Evolutionary conservation across 2,888 invertebrate genomes (phyloP).

Genomic region (Neocrepidodera transversa): DNA sequence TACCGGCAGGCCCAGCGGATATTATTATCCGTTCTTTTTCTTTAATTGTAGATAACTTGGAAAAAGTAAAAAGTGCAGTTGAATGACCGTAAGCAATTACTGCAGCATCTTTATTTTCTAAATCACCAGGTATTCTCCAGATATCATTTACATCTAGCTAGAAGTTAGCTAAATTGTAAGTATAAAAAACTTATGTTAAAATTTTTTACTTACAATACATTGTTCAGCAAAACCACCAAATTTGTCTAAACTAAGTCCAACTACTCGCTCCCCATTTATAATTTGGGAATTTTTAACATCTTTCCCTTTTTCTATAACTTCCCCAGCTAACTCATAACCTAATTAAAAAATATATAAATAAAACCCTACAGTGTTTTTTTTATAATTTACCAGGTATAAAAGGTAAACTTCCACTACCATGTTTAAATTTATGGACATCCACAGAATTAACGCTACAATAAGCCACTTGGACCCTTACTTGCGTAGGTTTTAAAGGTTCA

Average conservation of each 20-base stretch:
- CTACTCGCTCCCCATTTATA: conserved; percentile 65
- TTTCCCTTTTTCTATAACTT: conserved; percentile 65
- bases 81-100: conserved; percentile 69
- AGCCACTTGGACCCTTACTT: conserved; percentile 70
- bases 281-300: conserved; percentile 61
- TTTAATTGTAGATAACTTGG: conserved; percentile 60
- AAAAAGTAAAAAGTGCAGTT: conserved; percentile 70
- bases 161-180: conserved; percentile 25
- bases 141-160: conserved; percentile 63
- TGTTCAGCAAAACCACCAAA: conserved; percentile 70
- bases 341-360: not conserved
- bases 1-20: conserved; percentile 70
- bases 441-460: conserved; percentile 71
- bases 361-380: too few relatives aligned
- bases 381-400: conserved; percentile 62
- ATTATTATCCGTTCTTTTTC: conserved; percentile 69
- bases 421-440: conserved; percentile 66
- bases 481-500: conserved; percentile 59
- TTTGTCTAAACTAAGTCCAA: conserved; percentile 64
- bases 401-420: conserved; percentile 62
- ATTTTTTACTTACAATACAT: conserved; percentile 61
- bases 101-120: conserved; percentile 65
- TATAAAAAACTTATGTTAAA: conserved; percentile 25
- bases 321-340: conserved; percentile 70
- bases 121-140: conserved; percentile 65